Evolutionary conservation across 2,888 invertebrate genomes (phyloP).

Genomic region (Melanchra persicariae): DNA sequence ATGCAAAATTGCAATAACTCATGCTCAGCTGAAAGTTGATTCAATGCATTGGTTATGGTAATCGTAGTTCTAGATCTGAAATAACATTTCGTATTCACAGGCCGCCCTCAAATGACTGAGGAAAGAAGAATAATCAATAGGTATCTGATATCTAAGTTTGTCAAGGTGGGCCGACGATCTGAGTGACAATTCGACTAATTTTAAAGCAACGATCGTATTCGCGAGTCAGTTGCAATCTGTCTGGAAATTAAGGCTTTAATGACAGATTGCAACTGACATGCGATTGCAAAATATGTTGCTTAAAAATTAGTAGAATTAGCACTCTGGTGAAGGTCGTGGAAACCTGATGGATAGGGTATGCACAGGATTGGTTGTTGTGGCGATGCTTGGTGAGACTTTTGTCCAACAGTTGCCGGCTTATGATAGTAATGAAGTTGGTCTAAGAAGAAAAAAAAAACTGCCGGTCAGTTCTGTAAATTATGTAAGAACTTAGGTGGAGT

Average conservation of each 20-base stretch:
- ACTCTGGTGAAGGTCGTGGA: slow-evolving; percentile 8
- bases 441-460: too few relatives aligned
- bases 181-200: too few relatives aligned
- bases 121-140: slow-evolving; percentile 21
- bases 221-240: too few relatives aligned
- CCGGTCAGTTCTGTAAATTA: too few relatives aligned
- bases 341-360: neutral
- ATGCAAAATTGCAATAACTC: slow-evolving; percentile 22
- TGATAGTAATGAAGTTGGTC: neutral
- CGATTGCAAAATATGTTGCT: too few relatives aligned
- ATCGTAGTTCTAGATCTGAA: slow-evolving; percentile 43
- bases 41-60: slow-evolving; percentile 53
- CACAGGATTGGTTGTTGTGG: neutral
- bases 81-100: slow-evolving; percentile 43
- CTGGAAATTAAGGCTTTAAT: too few relatives aligned
- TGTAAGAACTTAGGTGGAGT: too few relatives aligned
- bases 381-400: neutral
- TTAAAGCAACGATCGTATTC: too few relatives aligned
- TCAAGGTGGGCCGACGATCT: slow-evolving; percentile 21
- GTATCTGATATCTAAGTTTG: slow-evolving; percentile 30
- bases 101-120: slow-evolving; percentile 13
- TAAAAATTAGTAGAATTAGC: too few relatives aligned
- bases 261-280: too few relatives aligned
- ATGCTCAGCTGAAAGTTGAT: slow-evolving; percentile 27
- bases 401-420: neutral